Evolutionary conservation across 2,888 invertebrate species (phyloP).

Genomic region (Lepidocyrtoides sp.): DNA sequence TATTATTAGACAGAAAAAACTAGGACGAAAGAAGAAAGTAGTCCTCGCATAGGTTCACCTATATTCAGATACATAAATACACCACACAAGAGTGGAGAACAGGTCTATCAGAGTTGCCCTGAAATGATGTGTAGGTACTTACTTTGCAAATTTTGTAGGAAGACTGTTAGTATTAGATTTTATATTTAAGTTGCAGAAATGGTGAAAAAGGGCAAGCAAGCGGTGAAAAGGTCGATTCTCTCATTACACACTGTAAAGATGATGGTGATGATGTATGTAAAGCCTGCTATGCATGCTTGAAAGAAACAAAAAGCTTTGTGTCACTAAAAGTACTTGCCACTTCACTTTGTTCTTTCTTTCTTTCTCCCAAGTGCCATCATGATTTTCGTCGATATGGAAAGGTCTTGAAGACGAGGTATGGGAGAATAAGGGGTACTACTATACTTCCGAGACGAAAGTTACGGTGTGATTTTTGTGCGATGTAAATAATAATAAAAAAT

Average conservation of each 20-base stretch:
- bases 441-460: not conserved
- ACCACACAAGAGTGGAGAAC: too few species aligned
- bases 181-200: not conserved
- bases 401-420: not conserved
- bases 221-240: conserved; percentile 12
- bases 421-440: not conserved
- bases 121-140: not conserved
- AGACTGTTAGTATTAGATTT: too few species aligned
- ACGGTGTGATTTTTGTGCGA: not conserved
- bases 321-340: conserved; percentile 23
- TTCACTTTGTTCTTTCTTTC: not conserved
- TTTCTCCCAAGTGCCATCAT: not conserved
- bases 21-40: not conserved
- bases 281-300: not conserved
- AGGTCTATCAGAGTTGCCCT: too few species aligned
- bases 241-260: not conserved
- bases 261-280: conserved; percentile 2
- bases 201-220: not conserved
- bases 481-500: conserved; percentile 25
- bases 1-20: not conserved
- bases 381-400: conserved; percentile 10
- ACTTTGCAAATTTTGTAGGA: too few species aligned
- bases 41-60: not conserved
- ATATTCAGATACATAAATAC: not conserved
- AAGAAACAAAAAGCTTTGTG: not conserved